Evolutionary conservation across 2,888 invertebrate genomes (phyloP), one percentile per base, ranked within the genome.

Genomic region (Torymus texanus): DNA sequence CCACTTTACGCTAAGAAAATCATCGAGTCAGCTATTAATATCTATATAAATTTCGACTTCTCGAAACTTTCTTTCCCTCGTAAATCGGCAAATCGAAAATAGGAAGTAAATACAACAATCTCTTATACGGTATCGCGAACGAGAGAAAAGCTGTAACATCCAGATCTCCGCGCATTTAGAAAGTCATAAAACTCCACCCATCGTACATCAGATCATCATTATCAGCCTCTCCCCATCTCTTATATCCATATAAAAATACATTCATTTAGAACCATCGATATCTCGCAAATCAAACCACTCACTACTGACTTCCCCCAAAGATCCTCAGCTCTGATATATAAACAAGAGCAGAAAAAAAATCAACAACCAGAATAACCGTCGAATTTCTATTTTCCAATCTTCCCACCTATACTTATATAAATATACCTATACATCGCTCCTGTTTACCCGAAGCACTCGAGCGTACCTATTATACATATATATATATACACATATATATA

Each of bases 351-450:
- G 8, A 41, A 41, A 41, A 41, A 41, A 41, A 8, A 41, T n/a
- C n/a, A n/a, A n/a, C n/a, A 21, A 21, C 21, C 21, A 21, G 21
- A 21, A 21, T 21, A 41, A 2, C 74, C 3, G 58, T 21, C 29
- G 68, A 75, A 55, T 76, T 63, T 76, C 56, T 63, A 76, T 76
- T 76, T 76, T 76, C 76, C 53, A 70, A 62, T 62, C 56, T 67
- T 53, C 18, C 50, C 14, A 13, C 16, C 65, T n/a, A n/a, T n/a
- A n/a, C n/a, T n/a, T n/a, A n/a, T n/a, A n/a, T n/a, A n/a, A n/a
- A n/a, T n/a, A n/a, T 8, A 12, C 11, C 10, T 24, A 61, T 65
- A 2, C 58, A 58, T 14, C 18, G 14, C 74, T 66, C 13, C 12
- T 24, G 66, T 51, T 75, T 75, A 66, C 51, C 11, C 21, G 73